Base-by-base conservation (phyloP, 2,797 vertebrate genomes). In the Phrynocephalus vlangalii region DNA sequence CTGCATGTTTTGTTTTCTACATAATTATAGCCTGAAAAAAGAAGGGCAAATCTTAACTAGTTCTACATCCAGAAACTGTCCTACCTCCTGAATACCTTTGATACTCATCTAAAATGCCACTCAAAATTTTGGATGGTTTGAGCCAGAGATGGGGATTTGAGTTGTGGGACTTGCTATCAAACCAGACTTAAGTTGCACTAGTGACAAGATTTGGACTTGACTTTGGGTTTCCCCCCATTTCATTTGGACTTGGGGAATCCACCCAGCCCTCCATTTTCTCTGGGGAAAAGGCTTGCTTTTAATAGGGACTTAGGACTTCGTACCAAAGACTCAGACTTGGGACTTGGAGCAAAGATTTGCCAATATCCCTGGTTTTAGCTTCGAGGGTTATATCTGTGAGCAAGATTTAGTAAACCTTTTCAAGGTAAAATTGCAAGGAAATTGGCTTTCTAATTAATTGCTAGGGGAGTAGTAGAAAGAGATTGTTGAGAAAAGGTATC, bases 341-440 rank as follows among this genome's bases (percentile, higher is more conserved):
- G 38, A 38, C 38, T 38, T 38, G 38, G 38, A 38, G 38, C 38
- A 38, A 38, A 38, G 38, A 38, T 38, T 38, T 38, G 38, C 38
- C 38, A 38, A 33, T n/a, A 60, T 26, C 16, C 16, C 24, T 82
- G 60, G 80, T 26, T 60, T 70, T 60, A 60, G 28, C 10, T 15
- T 20, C 50, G 8, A 63, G 44, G 76, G 52, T 79, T 28, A 20
- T 68, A 68, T 73, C 50, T 50, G 20, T 77, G 50, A 44, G 68
- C 33, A 90, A 83, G 24, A 2, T 18, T 86, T 91, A 72, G 66
- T 60, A 84, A 67, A 24, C 75, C 44, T 78, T 87, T 63, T 78
- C 24, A 80, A 66, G 56, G 24, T 68, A 52, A 56, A 56, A 66
- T 20, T 33, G 1, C 11, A 50, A 26, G 2, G 8, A n/a, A 26